Conservation (phyloP, 2,113 vertebrate genomes). For the Hylia prasina region DNA sequence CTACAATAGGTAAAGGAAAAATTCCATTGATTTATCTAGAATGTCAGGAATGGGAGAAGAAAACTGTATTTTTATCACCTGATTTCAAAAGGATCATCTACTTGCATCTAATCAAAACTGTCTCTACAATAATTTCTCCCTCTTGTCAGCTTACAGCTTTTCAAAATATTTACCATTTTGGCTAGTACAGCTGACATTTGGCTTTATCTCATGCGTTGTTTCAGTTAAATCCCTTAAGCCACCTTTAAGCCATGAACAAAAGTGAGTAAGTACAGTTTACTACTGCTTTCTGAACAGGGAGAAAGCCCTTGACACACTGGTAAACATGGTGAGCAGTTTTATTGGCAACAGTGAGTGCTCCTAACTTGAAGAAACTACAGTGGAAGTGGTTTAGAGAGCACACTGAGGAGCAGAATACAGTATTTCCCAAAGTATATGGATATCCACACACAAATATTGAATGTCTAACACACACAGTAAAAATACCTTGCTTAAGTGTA, state of each 20-base stretch:
- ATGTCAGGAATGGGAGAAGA: neutral
- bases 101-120: neutral
- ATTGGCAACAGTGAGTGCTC: neutral
- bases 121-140: neutral
- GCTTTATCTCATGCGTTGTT: neutral
- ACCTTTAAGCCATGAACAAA: neutral
- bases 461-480: neutral
- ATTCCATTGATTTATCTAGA: neutral
- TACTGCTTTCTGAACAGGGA: neutral
- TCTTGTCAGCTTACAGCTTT: neutral
- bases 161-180: neutral
- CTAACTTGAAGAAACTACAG: neutral
- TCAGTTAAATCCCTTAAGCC: constrained; percentile 22
- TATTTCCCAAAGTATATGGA: neutral
- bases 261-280: neutral
- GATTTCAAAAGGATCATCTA: neutral
- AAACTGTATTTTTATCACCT: neutral
- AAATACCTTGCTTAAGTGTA: neutral
- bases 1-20: neutral
- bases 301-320: neutral
- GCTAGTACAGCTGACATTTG: neutral
- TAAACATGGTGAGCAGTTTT: neutral
- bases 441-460: neutral
- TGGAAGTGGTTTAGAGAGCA: neutral
- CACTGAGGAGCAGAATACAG: neutral